These are phyloP conservation scores for Chaetodon trifasciatus DNA, from an alignment of 2,797 vertebrate species.

Conservation along the genomic window DNA sequence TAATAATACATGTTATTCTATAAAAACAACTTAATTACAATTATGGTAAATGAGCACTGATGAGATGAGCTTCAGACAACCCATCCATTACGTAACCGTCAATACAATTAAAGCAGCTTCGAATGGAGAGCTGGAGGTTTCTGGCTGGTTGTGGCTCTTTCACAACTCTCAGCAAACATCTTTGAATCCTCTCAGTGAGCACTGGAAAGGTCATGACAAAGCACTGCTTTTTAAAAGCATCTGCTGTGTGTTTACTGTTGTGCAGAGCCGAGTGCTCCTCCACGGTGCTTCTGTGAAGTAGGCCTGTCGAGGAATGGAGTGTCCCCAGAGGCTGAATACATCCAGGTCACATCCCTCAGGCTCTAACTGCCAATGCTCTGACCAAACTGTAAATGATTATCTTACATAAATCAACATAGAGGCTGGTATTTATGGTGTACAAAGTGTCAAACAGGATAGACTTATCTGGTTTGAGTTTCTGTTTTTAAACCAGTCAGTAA, in stretches of 20 bases:
- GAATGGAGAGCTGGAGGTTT: slow-evolving; percentile 5
- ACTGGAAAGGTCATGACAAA: slow-evolving; percentile 55
- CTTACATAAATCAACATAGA: background rate
- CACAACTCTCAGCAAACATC: slow-evolving; percentile 20
- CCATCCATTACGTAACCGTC: background rate
- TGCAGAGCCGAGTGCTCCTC: slow-evolving; percentile 16
- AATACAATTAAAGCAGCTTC: slow-evolving; percentile 2
- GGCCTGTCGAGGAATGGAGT: slow-evolving; percentile 71
- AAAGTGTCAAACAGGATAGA: background rate
- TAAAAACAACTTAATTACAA: background rate
- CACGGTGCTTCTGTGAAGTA: slow-evolving; percentile 40
- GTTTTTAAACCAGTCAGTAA: background rate
- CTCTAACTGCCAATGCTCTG: background rate
- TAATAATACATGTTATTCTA: background rate
- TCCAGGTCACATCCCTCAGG: slow-evolving; percentile 13
- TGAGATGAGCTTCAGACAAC: background rate
- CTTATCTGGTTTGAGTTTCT: background rate
- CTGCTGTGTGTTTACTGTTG: slow-evolving; percentile 31
- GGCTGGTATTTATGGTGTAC: background rate
- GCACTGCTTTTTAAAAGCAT: slow-evolving; percentile 45
- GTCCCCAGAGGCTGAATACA: slow-evolving; percentile 61
- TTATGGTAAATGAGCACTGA: background rate
- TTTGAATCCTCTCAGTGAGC: slow-evolving; percentile 32
- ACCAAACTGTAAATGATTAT: background rate
- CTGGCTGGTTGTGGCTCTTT: slow-evolving; percentile 21